Evolutionary conservation across 2,888 invertebrate species (phyloP), one percentile per base, ranked within the genome.

Genomic region (Furcula furcula): DNA sequence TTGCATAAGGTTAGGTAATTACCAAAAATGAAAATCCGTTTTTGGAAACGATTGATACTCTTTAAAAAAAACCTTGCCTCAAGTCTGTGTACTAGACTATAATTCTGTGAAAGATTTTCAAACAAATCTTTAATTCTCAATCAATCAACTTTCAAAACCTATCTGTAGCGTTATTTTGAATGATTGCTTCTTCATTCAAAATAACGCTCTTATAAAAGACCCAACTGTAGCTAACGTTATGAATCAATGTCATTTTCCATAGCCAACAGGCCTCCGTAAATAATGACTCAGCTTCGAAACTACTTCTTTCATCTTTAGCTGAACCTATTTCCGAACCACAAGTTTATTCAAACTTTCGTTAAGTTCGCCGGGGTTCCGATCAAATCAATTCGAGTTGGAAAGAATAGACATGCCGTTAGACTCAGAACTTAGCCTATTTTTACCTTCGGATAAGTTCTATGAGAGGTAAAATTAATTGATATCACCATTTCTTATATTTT

Each of bases 341-440:
- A 75, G 66, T 76, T 78, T 67, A 68, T 59, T 64, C 55, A 40
- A 79, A 83, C 68, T 82, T 79, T 65, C 52, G 54, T 57, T 35
- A 69, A 80, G 65, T 76, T 79, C 49, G 53, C 49, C 46, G 51
- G 67, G 73, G 72, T 76, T 76, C 72, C 68, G 77, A 80, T 77
- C 76, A 73, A 80, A 79, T 83, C 84, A 78, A 81, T 81, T 81
- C 72, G 52, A 71, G 71, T 79, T 73, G 56, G 62, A 66, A 68
- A 76, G 75, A 80, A 82, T 77, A 72, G 77, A 68, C 71, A 72
- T 68, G 64, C 66, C 64, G 61, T 61, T 55, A 53, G 63, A 62
- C 60, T 66, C 56, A 55, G 63, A 74, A 76, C 69, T 77, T 78
- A 63, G 65, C 62, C 60, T 61, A 59, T 60, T 62, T 60, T 56